Base-by-base conservation (phyloP, 2,113 vertebrate species). In the Mastomys coucha region DNA sequence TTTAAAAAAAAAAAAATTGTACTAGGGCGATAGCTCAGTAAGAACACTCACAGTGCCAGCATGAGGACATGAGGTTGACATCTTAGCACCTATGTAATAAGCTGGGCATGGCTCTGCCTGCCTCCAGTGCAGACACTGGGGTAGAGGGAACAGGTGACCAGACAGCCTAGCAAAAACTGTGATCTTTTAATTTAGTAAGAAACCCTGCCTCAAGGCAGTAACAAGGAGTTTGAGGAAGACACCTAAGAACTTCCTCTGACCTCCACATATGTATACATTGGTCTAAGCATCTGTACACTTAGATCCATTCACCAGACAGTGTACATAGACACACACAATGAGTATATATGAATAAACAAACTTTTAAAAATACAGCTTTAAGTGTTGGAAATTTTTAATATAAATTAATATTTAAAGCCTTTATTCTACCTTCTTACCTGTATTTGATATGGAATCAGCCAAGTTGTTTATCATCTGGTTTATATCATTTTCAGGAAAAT, bases 321-420 rank as follows among this genome's bases (percentile, higher is more conserved):
- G 53, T 39, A 5, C 17, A 39, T 3, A 75, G 12, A 39, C 11
- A 82, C 5, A 26, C 6, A 60, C 33, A 60, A 42, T 80, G 7
- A 49, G 42, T 60, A 86, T 49, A 33, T 67, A 49, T 88, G 19
- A 94, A 28, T 7, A 75, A 85, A 56, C 20, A 7, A 42, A 28
- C 20, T 60, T 81, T 58, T 60, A 53, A 85, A 89, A 92, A 81
- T 51, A 39, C 28, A 65, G n/a, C 91, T 88, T 90, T 82, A 86
- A 67, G 42, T 91, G 33, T 49, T 49, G 6, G 39, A 17, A 87
- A 42, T 31, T 82, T 86, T 80, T 12, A 7, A 7, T 20, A 39
- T 89, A 90, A 89, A 92, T 90, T 78, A 90, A 56, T 56, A 56
- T 91, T 53, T 92, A 53, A 65, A 80, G 28, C 73, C 33, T 60